Evolutionary conservation across 2,888 invertebrate genomes (phyloP).

Genomic region (Hydrotaea cyrtoneurina): DNA sequence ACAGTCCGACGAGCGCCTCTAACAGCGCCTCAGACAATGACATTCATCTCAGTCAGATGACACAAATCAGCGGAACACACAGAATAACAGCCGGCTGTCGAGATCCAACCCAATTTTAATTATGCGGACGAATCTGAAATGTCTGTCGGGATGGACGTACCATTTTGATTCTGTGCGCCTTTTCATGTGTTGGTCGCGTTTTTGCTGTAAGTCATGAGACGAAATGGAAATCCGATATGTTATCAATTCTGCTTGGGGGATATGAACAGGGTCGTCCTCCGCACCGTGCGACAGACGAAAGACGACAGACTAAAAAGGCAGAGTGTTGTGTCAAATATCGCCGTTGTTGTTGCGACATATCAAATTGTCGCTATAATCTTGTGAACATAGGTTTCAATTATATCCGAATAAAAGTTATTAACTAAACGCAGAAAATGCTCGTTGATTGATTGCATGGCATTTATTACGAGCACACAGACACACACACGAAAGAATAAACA

Average conservation of each 20-base stretch:
- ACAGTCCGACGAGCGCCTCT: too few species aligned
- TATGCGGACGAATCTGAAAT: constrained; percentile 11
- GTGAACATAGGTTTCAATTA: constrained; percentile 20
- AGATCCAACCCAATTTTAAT: constrained; percentile 41
- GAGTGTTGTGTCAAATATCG: constrained; percentile 12
- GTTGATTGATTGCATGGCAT: constrained; percentile 35
- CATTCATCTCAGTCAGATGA: constrained; percentile 78
- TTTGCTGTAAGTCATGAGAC: neutral
- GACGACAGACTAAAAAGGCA: neutral
- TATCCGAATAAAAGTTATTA: constrained; percentile 21
- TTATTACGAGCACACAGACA: neutral
- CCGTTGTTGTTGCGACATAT: constrained; percentile 5
- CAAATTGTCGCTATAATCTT: constrained; percentile 6
- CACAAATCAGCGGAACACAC: constrained; percentile 72
- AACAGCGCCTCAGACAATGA: constrained; percentile 68
- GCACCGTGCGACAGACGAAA: neutral
- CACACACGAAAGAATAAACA: neutral
- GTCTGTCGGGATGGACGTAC: constrained; percentile 1
- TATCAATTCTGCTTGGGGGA: neutral
- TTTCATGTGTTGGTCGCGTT: constrained; percentile 23
- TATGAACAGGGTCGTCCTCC: neutral
- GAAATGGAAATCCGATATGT: constrained; percentile 22
- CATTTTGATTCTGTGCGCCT: neutral
- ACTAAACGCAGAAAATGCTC: constrained; percentile 1
- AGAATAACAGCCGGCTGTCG: constrained; percentile 10